phyloP scores from a whole-genome alignment of 2,888 invertebrate genomes.

The Microctonus brassicae region DNA sequence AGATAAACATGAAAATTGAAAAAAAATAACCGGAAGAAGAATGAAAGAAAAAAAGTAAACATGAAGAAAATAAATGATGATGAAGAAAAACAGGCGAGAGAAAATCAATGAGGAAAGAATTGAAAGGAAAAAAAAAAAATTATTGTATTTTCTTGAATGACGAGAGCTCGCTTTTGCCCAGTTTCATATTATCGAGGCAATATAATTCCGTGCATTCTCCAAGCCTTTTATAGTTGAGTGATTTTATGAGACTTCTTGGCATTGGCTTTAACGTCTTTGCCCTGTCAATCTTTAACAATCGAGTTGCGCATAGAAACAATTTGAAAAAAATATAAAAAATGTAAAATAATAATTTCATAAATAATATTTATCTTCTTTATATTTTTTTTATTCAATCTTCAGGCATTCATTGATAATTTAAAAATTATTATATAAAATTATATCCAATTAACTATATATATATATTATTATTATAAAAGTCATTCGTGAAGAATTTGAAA shows the following conservation, averaged over 20 bases:
- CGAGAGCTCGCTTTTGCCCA: conserved; percentile 13
- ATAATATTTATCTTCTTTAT: background rate
- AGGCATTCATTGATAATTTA: background rate
- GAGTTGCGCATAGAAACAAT: background rate
- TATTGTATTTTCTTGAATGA: conserved; percentile 23
- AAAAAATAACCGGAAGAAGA: conserved; percentile 5
- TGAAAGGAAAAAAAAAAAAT: conserved; percentile 16
- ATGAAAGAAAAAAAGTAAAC: background rate
- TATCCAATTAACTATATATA: background rate
- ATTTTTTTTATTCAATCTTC: background rate
- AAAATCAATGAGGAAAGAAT: conserved; percentile 8
- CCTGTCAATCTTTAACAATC: conserved; percentile 10
- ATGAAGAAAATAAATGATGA: conserved; percentile 1
- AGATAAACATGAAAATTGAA: background rate
- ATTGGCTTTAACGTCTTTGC: conserved; percentile 18
- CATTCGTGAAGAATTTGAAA: conserved; percentile 23
- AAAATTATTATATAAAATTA: background rate
- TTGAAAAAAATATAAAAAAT: background rate
- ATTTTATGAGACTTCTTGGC: conserved; percentile 52
- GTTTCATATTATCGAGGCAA: conserved; percentile 22
- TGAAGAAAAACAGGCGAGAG: conserved; percentile 10
- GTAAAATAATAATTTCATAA: background rate
- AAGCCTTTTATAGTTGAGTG: conserved; percentile 55
- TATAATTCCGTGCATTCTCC: conserved; percentile 30
- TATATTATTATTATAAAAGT: background rate